Evolutionary conservation across 2,797 vertebrate genomes (phyloP).

Genomic region (Malacoraja senta): DNA sequence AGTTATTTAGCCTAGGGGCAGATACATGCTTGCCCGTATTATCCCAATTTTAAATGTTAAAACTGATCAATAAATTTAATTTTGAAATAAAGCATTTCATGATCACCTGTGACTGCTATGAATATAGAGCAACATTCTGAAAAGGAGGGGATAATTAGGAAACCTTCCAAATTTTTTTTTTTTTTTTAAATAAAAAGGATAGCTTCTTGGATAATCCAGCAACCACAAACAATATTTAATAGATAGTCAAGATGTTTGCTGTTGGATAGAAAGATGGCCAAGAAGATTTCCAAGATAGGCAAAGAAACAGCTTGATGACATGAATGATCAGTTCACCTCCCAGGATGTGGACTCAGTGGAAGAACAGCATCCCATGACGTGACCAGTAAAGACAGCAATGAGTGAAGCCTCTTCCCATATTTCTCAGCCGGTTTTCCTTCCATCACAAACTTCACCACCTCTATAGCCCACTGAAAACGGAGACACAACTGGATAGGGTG

Average conservation of each 20-base stretch:
- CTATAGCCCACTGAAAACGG: no score
- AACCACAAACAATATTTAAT: no score
- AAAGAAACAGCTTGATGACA: neutral
- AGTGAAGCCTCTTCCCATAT: neutral
- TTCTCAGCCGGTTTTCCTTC: neutral
- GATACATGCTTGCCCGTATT: neutral
- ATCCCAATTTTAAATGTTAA: neutral
- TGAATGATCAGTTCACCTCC: neutral
- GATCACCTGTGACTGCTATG: neutral
- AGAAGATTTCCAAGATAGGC: neutral
- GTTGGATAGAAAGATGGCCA: no score
- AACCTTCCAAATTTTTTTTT: no score
- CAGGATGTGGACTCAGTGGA: neutral
- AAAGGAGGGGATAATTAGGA: neutral
- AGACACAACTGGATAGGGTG: no score
- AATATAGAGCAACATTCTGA: neutral
- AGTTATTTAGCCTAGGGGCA: neutral
- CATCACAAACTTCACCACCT: neutral
- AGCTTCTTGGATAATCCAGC: no score
- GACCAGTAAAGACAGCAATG: neutral
- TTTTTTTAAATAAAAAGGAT: no score
- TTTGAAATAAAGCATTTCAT: neutral
- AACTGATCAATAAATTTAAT: neutral
- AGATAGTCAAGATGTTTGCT: no score
- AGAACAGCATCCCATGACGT: neutral